Evolutionary conservation across 2,888 invertebrate genomes (phyloP), one percentile per base, ranked within the genome.

Genomic region (Leptinotarsa haldemani): DNA sequence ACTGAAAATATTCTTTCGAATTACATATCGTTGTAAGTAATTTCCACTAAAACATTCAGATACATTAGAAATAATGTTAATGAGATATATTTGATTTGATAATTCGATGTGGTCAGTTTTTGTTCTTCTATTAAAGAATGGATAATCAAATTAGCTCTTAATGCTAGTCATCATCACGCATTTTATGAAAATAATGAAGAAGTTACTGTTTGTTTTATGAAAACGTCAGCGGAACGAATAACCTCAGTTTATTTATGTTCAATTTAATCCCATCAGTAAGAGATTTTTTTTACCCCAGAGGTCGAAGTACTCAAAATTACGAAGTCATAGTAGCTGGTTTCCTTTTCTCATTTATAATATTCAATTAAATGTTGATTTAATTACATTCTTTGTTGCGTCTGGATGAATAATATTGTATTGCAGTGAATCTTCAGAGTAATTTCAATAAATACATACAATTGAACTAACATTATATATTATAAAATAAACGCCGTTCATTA

Each of bases 191-290:
- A 68, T 58, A 61, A 25, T 53, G 7, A 68, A 71, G 71, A 70
- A 40, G 40, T 40, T 40, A 40, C 40, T 56, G 65, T 68, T 68
- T 68, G 48, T 71, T 71, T 70, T 61, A 30, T 50, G 46, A 70
- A 20, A 56, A 64, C 20, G 70, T 53, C 67, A 67, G 73, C 75
- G 75, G 70, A 73, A 75, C 72, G 67, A 70, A 74, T 66, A 67
- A 52, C 69, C 52, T 68, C 63, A 63, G 40, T 69, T 67, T 56
- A 70, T 77, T 71, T 74, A 76, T 74, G 74, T 74, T 71, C 76
- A 78, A 78, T 77, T 78, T 77, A 78, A 75, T 75, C 69, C 72
- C 73, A 74, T 74, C 74, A 78, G 71, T 73, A 56, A 77, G 77
- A 61, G 69, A 47, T 69, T 72, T 71, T 71, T 74, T 77, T 68